A percentile compares a stretch with the other conserved stretches of the same genome.
Conservation (phyloP, 2,113 vertebrate species). For the Psittacara wagleri region DNA sequence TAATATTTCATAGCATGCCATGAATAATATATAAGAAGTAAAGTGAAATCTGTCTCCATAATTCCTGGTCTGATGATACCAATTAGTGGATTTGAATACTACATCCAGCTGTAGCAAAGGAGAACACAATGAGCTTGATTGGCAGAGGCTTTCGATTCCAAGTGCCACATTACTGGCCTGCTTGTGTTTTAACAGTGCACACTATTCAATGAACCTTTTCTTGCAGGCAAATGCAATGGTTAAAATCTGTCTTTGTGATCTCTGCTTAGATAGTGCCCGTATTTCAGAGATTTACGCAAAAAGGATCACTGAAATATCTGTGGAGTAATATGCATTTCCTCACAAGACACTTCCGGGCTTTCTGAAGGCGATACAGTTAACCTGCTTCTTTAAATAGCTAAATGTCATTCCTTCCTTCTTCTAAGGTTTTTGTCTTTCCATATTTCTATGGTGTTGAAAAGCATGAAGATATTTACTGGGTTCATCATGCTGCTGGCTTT, state of each 20-base stretch:
- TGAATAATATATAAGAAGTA: slow-evolving; percentile 49
- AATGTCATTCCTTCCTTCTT: neutral
- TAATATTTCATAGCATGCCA: neutral
- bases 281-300: neutral
- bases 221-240: neutral
- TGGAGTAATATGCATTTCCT: neutral
- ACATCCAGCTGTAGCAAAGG: neutral
- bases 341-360: neutral
- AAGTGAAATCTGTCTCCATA: neutral
- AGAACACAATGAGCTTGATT: neutral
- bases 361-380: neutral
- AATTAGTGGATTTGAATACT: neutral
- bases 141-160: neutral
- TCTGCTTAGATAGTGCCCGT: neutral
- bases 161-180: neutral
- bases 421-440: neutral
- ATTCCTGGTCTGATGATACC: neutral
- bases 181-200: neutral
- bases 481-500: neutral
- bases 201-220: neutral
- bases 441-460: neutral
- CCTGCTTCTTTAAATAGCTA: neutral
- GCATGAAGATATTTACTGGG: neutral
- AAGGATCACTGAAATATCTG: neutral
- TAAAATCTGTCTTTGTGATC: neutral